Evolutionary conservation across 2,113 vertebrate genomes (phyloP).

Genomic region (Azemiops feae): DNA sequence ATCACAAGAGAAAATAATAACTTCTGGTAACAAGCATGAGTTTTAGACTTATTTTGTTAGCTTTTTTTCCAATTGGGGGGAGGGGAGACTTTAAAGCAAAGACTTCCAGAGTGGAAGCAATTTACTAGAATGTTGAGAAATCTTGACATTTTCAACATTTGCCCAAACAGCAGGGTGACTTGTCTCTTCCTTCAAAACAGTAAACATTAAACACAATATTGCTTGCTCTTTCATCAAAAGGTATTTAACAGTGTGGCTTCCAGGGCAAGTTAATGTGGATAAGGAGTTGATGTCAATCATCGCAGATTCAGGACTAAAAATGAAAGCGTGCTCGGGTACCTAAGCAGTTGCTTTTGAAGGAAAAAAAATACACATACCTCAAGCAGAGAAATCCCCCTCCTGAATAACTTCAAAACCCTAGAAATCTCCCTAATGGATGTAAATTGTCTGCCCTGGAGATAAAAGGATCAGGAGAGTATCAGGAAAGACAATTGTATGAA

Average conservation of each 20-base stretch:
- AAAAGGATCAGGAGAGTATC: neutral
- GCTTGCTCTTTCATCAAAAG: neutral
- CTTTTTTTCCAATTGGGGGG: neutral
- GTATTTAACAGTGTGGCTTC: neutral
- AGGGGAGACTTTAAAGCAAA: constrained; percentile 8
- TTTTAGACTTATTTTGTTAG: constrained; percentile 19
- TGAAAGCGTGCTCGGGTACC: neutral
- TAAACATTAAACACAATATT: neutral
- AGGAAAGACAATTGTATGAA: neutral
- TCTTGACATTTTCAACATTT: neutral
- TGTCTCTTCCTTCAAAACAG: neutral
- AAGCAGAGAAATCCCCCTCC: neutral
- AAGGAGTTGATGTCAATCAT: neutral
- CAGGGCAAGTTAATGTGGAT: neutral
- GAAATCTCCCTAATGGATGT: neutral
- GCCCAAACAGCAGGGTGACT: neutral
- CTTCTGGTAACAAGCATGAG: neutral
- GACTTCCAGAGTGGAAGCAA: neutral
- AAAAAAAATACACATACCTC: neutral
- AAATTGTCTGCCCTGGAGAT: neutral
- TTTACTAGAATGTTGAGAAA: constrained; percentile 7
- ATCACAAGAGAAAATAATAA: constrained; percentile 8
- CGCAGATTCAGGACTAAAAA: neutral
- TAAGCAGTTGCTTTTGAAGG: neutral
- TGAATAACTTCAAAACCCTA: neutral